Conservation (phyloP, 2,113 vertebrate species). For the Erythrolamprus reginae region DNA sequence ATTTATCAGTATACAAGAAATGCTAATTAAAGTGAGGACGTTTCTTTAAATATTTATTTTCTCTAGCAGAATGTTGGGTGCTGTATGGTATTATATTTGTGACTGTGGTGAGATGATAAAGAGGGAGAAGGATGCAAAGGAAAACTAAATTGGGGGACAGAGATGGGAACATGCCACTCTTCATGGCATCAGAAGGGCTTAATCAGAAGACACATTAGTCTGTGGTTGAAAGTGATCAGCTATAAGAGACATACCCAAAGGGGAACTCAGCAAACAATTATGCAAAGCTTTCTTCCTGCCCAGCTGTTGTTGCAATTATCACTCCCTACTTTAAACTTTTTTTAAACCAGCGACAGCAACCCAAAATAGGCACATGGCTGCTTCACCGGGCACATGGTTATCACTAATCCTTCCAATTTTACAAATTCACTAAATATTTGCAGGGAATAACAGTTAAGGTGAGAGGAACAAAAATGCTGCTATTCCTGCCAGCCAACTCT, state of each 20-base stretch:
- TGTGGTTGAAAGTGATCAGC: not conserved
- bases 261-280: not conserved
- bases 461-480: not conserved
- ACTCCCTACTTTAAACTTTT: not conserved
- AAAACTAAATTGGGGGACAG: not conserved
- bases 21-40: not conserved
- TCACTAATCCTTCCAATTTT: not conserved
- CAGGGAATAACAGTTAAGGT: not conserved
- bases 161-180: not conserved
- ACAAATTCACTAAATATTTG: not conserved
- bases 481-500: not conserved
- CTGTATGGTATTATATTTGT: not conserved
- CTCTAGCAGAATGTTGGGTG: not conserved
- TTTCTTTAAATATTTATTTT: not conserved
- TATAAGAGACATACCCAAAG: not conserved
- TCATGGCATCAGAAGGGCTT: not conserved
- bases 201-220: not conserved
- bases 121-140: not conserved
- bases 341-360: not conserved
- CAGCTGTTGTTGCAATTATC: not conserved
- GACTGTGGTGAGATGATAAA: not conserved
- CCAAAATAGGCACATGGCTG: not conserved
- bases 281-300: not conserved
- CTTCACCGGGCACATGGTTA: not conserved
- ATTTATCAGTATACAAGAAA: not conserved